Conservation (phyloP, 2,888 invertebrate species). For the Chydorus sphaericus region DNA sequence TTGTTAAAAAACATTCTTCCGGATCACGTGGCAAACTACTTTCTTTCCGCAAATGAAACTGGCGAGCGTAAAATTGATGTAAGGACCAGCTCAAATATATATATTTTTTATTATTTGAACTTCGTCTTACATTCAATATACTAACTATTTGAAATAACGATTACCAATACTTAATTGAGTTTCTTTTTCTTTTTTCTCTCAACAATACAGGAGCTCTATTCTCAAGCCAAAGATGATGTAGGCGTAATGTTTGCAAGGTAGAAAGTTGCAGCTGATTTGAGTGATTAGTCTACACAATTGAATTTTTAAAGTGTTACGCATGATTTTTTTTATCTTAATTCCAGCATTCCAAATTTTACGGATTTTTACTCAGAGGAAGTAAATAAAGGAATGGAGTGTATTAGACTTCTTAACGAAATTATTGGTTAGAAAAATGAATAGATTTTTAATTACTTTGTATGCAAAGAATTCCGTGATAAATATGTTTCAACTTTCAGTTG, state of each 20-base stretch:
- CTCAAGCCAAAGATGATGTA: slow-evolving; percentile 66
- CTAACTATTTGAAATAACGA: background rate
- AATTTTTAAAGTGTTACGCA: background rate
- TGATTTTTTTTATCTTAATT: background rate
- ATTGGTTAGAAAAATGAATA: slow-evolving; percentile 50
- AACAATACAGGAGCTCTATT: slow-evolving; percentile 51
- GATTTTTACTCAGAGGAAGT: slow-evolving; percentile 96
- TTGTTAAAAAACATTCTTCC: slow-evolving; percentile 86
- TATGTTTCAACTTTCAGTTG: slow-evolving; percentile 37
- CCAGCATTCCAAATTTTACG: slow-evolving; percentile 87
- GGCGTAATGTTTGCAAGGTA: slow-evolving; percentile 79
- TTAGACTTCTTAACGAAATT: slow-evolving; percentile 91
- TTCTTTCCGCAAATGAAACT: slow-evolving; percentile 67
- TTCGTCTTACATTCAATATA: background rate
- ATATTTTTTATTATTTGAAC: background rate
- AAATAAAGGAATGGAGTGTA: slow-evolving; percentile 95
- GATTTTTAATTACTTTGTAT: background rate
- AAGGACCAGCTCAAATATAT: slow-evolving; percentile 18
- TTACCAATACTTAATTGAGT: background rate
- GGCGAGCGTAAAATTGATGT: slow-evolving; percentile 54
- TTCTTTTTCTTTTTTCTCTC: slow-evolving; percentile 18
- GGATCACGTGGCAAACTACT: slow-evolving; percentile 89
- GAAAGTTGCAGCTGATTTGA: background rate
- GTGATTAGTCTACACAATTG: background rate
- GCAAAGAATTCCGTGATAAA: background rate